Base-by-base conservation (phyloP, 2,888 invertebrate genomes). In the Scaptomyza cyrtandrae region DNA sequence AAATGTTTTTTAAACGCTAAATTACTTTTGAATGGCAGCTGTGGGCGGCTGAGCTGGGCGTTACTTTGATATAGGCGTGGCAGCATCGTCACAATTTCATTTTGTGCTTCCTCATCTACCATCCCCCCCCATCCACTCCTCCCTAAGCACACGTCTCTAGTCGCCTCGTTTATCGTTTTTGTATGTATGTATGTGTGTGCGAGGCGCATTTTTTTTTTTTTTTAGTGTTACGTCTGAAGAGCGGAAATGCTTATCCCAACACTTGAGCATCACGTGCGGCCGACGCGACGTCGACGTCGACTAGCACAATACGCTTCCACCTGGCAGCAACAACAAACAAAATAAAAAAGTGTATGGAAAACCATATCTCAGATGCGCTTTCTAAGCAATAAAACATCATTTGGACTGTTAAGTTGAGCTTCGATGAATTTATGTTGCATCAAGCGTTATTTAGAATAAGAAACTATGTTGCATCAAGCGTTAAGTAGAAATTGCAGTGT, bases 241-340 rank as follows among this genome's bases (percentile, higher is more conserved):
- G 84, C 84, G 88, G 88, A 85, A 88, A 88, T 78, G 86, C 84
- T 88, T 88, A 88, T 84, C 86, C 84, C 70, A 85, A 85, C 87
- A 80, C 86, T 88, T 80, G 80, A 82, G 78, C 85, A 75, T 86
- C 82, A 82, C 77, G 87, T 84, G 73, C 79, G 73, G 77, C 71
- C 67, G 46, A 62, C 59, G 59, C 64, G 46, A 46, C 49, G 64
- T 58, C 57, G 66, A 71, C 76, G 64, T 58, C 57, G 66, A 71
- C 76, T 53, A n/a, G 72, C 39, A 58, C 58, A 49, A 41, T 63
- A 54, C 48, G 45, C 70, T 57, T 61, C 55, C 71, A 55, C 43
- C 55, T 19, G 33, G 29, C n/a, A 48, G 16, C 29, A 35, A n/a
- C 10, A 35, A 48, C 6, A 13, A 37, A 2, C 13, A 35, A 24